Percentiles rank a stretch among this genome's conserved stretches.
phyloP scores from a whole-genome alignment of 1,140 invertebrate species.

The Teleopsis dalmanni region DNA sequence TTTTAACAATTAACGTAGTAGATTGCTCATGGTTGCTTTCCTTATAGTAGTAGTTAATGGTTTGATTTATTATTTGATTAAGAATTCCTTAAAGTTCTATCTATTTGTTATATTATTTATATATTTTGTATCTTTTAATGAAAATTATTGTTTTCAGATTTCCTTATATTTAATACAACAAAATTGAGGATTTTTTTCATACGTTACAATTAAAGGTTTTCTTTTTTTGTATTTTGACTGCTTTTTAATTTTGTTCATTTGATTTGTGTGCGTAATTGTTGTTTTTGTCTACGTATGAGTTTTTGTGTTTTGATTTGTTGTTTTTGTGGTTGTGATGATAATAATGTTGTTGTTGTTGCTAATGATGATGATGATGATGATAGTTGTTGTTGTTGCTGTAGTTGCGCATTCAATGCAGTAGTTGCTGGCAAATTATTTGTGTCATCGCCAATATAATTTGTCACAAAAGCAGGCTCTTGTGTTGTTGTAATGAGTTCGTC shows the following conservation, averaged over 20 bases:
- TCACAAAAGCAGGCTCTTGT: constrained; percentile 24
- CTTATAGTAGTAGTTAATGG: too few relatives aligned
- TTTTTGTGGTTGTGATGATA: constrained; percentile 11
- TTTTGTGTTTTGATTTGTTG: constrained; percentile 40
- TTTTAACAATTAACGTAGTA: too few relatives aligned
- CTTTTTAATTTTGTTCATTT: constrained; percentile 20
- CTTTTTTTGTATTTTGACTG: background rate
- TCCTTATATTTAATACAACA: too few relatives aligned
- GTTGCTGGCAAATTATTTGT: constrained; percentile 32
- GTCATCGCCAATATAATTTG: constrained; percentile 41
- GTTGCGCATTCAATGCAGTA: constrained; percentile 15
- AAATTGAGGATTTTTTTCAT: too few relatives aligned
- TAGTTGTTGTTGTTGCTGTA: constrained; percentile 19
- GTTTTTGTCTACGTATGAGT: constrained; percentile 28
- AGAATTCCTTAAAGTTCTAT: too few relatives aligned
- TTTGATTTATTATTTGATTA: too few relatives aligned
- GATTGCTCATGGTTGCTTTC: too few relatives aligned
- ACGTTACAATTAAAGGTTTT: background rate
- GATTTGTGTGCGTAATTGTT: constrained; percentile 33
- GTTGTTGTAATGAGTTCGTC: background rate
- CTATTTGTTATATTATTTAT: too few relatives aligned
- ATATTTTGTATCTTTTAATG: too few relatives aligned
- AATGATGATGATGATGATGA: constrained; percentile 16
- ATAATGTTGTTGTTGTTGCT: constrained; percentile 14
- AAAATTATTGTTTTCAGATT: too few relatives aligned